Conservation (phyloP, 2,888 invertebrate genomes). For the Conops quadrifasciatus region DNA sequence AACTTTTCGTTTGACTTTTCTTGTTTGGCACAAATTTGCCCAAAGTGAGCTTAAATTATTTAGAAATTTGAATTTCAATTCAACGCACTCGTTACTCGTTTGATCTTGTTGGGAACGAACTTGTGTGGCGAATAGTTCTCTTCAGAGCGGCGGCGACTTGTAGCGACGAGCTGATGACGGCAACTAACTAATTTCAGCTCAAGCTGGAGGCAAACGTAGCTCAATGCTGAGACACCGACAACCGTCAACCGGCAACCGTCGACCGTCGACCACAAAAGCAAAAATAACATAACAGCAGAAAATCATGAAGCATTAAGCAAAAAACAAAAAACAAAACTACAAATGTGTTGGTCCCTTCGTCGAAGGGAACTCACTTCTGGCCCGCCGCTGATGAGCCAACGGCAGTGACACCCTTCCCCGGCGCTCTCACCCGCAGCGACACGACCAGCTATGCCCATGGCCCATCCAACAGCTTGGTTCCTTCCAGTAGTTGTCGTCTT, state of each 20-base stretch:
- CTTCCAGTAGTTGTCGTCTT: constrained; percentile 59
- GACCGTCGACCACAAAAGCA: constrained; percentile 22
- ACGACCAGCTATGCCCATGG: constrained; percentile 8
- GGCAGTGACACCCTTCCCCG: constrained; percentile 46
- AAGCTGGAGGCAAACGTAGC: constrained; percentile 51
- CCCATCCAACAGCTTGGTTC: constrained; percentile 33
- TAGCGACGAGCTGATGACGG: constrained; percentile 63
- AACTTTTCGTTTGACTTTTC: background rate
- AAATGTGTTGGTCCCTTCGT: too few species aligned
- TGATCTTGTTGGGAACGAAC: too few species aligned
- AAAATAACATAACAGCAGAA: constrained; percentile 28
- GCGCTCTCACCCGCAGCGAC: constrained; percentile 36
- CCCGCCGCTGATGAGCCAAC: too few species aligned
- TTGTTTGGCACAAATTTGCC: too few species aligned
- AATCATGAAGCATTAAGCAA: constrained; percentile 36
- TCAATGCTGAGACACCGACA: constrained; percentile 26
- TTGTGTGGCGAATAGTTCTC: constrained; percentile 26
- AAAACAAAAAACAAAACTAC: constrained; percentile 36
- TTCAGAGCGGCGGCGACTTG: constrained; percentile 53
- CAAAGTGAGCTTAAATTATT: constrained; percentile 24
- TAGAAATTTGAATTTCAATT: constrained; percentile 21
- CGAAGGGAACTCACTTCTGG: too few species aligned
- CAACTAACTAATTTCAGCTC: constrained; percentile 63
- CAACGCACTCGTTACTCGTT: too few species aligned
- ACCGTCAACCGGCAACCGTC: constrained; percentile 34